Evolutionary conservation across 2,888 invertebrate species (phyloP), one percentile per base, ranked within the genome.

Genomic region (Enoplolaimus lenunculus): DNA sequence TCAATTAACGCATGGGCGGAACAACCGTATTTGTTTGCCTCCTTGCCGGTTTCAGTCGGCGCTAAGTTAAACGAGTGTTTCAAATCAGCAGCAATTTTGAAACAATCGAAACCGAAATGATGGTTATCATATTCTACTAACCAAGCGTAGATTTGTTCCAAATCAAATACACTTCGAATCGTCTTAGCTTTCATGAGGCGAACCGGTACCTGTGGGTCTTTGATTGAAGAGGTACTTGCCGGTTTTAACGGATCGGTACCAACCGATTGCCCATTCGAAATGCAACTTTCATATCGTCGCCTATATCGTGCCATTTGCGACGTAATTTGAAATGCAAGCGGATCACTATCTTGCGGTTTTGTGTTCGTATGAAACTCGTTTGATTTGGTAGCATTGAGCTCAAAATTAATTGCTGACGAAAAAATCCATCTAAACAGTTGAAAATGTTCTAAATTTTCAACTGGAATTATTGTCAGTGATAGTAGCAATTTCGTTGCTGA

Each of bases 381-480:
- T 7, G 7, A 7, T 45, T 45, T 45, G n/a, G n/a, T n/a, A n/a
- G n/a, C n/a, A n/a, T n/a, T n/a, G n/a, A n/a, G n/a, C 7, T 45
- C 45, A 45, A 45, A 13, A 7, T 13, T 13, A 13, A 21, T 21
- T 13, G 45, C 7, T 45, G 45, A 45, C 7, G 45, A 7, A 45
- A 45, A 45, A 45, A 45, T 45, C 45, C 45, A 45, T 21, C 45
- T 7, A 45, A 45, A 70, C 33, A 30, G 3, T 26, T 64, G 31
- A 68, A 68, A 67, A 13, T 64, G 1, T 34, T 29, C 13, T 1
- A 69, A 29, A 16, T 29, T n/a, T 1, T 26, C n/a, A 13, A 83
- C 76, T 88, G 87, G 77, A 88, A 85, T 80, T 88, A 88, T 68
- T 87, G 87, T 81, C 89, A 89, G 80, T 71, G 78, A 77, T 73